These are phyloP conservation scores for Passer domesticus DNA, from an alignment of 2,113 vertebrate species.

Conservation along the genomic window DNA sequence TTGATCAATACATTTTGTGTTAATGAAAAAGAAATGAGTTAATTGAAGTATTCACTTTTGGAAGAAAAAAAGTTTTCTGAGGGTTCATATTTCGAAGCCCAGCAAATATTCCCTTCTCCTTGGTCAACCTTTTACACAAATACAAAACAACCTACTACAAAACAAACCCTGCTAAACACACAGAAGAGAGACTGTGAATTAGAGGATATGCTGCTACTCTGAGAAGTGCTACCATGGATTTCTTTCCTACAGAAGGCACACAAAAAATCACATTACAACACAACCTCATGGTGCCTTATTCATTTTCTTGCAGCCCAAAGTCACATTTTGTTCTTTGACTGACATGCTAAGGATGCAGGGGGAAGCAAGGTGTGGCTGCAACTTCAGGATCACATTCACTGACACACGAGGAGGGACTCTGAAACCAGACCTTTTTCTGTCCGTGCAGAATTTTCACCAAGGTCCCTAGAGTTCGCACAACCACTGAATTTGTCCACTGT, in stretches of 20 bases:
- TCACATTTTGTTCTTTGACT: neutral
- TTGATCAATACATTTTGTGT: neutral
- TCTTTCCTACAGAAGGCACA: neutral
- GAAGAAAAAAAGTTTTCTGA: neutral
- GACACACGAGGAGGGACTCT: neutral
- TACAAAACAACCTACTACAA: neutral
- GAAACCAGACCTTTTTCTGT: neutral
- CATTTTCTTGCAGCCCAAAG: neutral
- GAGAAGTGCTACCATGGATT: neutral
- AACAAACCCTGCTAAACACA: neutral
- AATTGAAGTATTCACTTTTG: constrained; percentile 14
- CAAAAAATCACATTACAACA: constrained; percentile 3
- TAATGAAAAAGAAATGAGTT: neutral
- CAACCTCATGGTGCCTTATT: neutral
- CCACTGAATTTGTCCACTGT: constrained; percentile 12
- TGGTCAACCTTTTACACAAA: neutral
- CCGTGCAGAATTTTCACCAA: neutral
- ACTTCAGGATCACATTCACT: neutral
- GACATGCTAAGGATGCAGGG: neutral
- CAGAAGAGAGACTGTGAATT: neutral
- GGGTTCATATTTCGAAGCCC: neutral
- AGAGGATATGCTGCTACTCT: neutral
- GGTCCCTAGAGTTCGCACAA: constrained; percentile 12
- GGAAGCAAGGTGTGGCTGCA: neutral
- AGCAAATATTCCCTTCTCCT: neutral